These are phyloP conservation scores for Gymnoscelis rufifasciata DNA, from an alignment of 2,888 invertebrate genomes.

Conservation along the genomic window DNA sequence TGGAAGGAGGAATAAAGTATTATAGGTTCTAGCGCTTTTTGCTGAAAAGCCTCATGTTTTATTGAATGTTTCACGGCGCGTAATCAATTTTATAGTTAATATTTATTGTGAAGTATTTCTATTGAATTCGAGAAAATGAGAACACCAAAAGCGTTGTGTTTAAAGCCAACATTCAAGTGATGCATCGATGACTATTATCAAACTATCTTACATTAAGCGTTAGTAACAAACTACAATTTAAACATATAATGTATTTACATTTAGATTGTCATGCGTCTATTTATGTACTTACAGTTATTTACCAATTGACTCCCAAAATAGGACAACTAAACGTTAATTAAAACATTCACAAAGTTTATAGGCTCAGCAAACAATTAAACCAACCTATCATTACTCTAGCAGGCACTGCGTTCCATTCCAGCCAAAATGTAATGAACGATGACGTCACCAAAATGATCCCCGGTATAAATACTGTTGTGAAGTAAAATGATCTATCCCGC, in stretches of 20 bases:
- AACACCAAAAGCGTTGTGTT: background rate
- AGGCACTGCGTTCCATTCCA: constrained; percentile 98
- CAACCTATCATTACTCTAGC: constrained; percentile 97
- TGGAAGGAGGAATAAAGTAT: too few relatives aligned
- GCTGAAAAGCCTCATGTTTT: too few relatives aligned
- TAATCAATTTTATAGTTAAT: too few relatives aligned
- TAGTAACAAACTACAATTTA: constrained; percentile 4
- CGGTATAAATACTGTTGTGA: constrained; percentile 97
- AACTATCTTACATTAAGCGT: background rate
- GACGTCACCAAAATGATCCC: constrained; percentile 97
- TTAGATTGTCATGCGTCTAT: background rate
- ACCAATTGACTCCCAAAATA: constrained; percentile 19
- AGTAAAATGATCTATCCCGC: constrained; percentile 97
- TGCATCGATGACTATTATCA: background rate
- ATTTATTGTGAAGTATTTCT: too few relatives aligned
- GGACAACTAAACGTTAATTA: constrained; percentile 22
- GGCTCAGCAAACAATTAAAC: constrained; percentile 56
- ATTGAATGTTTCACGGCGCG: too few relatives aligned
- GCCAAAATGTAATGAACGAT: constrained; percentile 98
- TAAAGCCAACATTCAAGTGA: constrained; percentile 9
- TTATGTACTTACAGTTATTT: constrained; percentile 23
- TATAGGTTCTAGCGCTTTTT: too few relatives aligned
- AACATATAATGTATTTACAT: constrained; percentile 15
- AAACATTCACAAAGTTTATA: constrained; percentile 14
- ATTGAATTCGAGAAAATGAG: too few relatives aligned